Conservation (phyloP, 2,797 vertebrate genomes). For the Etheostoma perlongum region DNA sequence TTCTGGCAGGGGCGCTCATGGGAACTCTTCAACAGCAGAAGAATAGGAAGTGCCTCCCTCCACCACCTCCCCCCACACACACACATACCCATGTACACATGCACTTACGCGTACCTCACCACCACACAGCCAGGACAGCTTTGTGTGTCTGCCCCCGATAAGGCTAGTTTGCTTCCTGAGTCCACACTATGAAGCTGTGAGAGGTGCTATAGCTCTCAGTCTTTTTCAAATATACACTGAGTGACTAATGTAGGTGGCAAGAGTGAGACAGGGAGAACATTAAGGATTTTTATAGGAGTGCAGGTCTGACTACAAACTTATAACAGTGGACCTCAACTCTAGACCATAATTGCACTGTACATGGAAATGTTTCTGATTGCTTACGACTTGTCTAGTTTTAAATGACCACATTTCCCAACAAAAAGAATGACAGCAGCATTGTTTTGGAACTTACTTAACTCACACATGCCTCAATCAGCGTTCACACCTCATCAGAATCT, state of each 20-base stretch:
- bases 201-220: conserved; percentile 69
- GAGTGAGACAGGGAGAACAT: conserved; percentile 35
- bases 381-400: background rate
- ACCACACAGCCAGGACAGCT: conserved; percentile 81
- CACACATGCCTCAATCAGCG: conserved; percentile 25
- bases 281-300: conserved; percentile 19
- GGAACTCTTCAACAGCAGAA: conserved; percentile 92
- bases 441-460: conserved; percentile 11
- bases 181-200: conserved; percentile 76
- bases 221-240: conserved; percentile 57
- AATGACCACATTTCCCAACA: conserved; percentile 25
- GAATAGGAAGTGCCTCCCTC: conserved; percentile 97
- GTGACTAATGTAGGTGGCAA: conserved; percentile 57
- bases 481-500: conserved; percentile 59
- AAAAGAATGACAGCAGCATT: conserved; percentile 37
- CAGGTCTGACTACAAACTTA: background rate
- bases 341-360: conserved; percentile 4
- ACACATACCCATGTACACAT: conserved; percentile 46
- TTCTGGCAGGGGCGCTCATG: conserved; percentile 93
- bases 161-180: conserved; percentile 91
- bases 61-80: conserved; percentile 51
- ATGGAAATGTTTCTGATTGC: conserved; percentile 34
- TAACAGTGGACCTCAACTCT: background rate
- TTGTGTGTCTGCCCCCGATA: conserved; percentile 91
- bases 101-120: conserved; percentile 82